Conservation (phyloP, 1,140 invertebrate species). For the Araneus ventricosus region DNA sequence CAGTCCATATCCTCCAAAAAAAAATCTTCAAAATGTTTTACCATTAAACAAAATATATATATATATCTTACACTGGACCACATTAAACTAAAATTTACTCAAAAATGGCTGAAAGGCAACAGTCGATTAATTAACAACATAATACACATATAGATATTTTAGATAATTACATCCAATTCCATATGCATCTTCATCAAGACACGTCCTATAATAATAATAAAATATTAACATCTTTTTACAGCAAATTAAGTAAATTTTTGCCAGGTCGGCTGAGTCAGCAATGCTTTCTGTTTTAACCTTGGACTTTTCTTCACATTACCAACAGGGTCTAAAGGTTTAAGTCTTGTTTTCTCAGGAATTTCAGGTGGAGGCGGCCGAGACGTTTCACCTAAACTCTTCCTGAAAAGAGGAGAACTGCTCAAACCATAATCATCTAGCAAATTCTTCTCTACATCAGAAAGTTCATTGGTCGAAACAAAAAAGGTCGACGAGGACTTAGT, state of each 20-base stretch:
- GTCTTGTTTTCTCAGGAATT: not conserved
- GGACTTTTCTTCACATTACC: conserved; percentile 26
- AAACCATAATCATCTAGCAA: conserved; percentile 63
- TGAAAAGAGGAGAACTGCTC: conserved; percentile 57
- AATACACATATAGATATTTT: too few relatives aligned
- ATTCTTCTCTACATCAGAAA: conserved; percentile 53
- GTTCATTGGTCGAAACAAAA: conserved; percentile 5
- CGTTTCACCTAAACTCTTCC: not conserved
- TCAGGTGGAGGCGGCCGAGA: not conserved
- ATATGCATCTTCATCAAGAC: not conserved
- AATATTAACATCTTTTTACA: not conserved
- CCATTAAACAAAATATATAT: too few relatives aligned
- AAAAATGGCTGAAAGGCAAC: too few relatives aligned
- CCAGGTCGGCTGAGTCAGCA: conserved; percentile 55
- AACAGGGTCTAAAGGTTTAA: not conserved
- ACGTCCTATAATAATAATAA: not conserved
- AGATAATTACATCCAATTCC: too few relatives aligned
- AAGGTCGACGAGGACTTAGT: conserved; percentile 47
- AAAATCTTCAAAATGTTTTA: too few relatives aligned
- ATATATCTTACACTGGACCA: too few relatives aligned
- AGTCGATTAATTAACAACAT: too few relatives aligned
- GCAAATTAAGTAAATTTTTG: conserved; percentile 61
- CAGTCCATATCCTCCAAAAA: too few relatives aligned
- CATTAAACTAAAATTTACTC: too few relatives aligned
- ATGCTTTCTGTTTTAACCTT: not conserved